phyloP scores from a whole-genome alignment of 2,888 invertebrate species.

The Chymomyza amoena region DNA sequence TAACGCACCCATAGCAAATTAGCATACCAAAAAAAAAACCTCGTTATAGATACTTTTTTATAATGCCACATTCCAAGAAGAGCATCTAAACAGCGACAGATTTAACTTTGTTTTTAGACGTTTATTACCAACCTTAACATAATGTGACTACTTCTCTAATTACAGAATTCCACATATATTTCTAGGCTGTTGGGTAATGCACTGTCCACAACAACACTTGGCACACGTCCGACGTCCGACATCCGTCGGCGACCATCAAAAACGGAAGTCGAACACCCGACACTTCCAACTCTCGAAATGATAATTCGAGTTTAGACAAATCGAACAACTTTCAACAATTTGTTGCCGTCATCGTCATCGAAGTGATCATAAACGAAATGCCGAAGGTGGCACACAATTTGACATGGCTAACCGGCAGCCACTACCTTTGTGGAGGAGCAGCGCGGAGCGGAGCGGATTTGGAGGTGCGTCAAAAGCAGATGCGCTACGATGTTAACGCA shows the following conservation, averaged over 20 bases:
- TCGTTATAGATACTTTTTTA: too few species aligned
- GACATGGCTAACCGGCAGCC: constrained; percentile 4
- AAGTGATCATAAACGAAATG: neutral
- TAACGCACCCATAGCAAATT: too few species aligned
- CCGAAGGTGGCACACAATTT: constrained; percentile 17
- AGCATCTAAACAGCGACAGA: too few species aligned
- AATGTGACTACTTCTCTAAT: neutral
- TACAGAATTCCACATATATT: neutral
- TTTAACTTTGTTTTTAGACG: too few species aligned
- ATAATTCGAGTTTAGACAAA: constrained; percentile 39
- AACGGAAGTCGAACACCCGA: neutral
- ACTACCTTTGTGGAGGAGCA: constrained; percentile 47
- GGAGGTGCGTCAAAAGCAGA: constrained; percentile 49
- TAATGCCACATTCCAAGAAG: too few species aligned
- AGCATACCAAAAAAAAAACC: too few species aligned
- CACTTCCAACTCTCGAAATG: neutral
- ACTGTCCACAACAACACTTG: neutral
- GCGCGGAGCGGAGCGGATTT: constrained; percentile 34
- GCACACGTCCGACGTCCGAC: neutral
- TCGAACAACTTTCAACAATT: constrained; percentile 49
- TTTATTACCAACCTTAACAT: neutral
- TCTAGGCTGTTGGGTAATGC: constrained; percentile 9
- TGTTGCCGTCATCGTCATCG: constrained; percentile 5
- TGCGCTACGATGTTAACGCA: constrained; percentile 41
- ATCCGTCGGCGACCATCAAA: neutral